A percentile compares a stretch with the other conserved stretches of the same genome.
Conservation (phyloP, 2,888 invertebrate genomes). For the Prosapia bicincta region DNA sequence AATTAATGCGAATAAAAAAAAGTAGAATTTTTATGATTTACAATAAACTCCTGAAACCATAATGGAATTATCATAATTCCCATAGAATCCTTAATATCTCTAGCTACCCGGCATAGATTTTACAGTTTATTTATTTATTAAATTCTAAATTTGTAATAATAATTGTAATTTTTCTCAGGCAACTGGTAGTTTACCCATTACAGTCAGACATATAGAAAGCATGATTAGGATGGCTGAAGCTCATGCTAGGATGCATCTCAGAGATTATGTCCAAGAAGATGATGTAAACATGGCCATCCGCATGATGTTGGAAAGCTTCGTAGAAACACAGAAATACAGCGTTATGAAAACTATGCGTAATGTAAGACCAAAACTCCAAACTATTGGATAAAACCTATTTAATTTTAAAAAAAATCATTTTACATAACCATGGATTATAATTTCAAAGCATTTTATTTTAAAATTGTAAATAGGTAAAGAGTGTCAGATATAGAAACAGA, state of each 20-base stretch:
- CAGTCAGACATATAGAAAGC: conserved; percentile 96
- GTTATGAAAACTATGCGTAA: conserved; percentile 95
- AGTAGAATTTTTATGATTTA: no score
- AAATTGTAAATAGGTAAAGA: no score
- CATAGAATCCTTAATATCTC: no score
- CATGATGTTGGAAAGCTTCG: conserved; percentile 97
- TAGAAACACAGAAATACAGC: conserved; percentile 97
- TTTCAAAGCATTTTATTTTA: no score
- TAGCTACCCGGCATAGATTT: neutral
- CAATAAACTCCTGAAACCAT: no score
- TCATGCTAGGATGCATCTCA: conserved; percentile 92
- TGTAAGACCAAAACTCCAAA: no score
- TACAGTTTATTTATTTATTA: neutral
- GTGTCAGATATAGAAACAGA: no score
- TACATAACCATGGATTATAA: no score
- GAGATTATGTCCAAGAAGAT: conserved; percentile 84
- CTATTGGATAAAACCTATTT: no score
- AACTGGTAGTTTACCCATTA: conserved; percentile 97
- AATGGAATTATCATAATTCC: no score
- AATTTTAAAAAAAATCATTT: no score
- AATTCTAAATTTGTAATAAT: neutral
- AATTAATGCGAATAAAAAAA: no score
- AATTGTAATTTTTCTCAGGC: conserved; percentile 51
- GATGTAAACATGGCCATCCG: conserved; percentile 98
- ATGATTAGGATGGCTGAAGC: conserved; percentile 98